Conservation (phyloP, 2,888 invertebrate species). For the Spatulosminthurus flaviceps region DNA sequence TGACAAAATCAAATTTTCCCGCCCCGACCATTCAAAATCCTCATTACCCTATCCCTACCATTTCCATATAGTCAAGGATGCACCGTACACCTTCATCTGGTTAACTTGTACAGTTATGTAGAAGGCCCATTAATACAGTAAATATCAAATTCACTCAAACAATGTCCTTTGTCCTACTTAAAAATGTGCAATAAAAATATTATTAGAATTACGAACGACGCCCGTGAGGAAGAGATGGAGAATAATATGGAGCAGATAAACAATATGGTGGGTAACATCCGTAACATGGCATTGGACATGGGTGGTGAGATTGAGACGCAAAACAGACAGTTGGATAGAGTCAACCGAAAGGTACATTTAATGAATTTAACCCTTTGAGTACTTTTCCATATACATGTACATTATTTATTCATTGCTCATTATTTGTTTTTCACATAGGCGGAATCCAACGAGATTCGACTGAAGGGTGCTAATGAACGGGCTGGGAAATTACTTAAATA, state of each 20-base stretch:
- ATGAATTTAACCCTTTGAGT: background rate
- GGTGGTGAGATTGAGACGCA: slow-evolving; percentile 48
- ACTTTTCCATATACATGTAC: too few relatives aligned
- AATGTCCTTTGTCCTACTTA: too few relatives aligned
- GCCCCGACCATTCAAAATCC: too few relatives aligned
- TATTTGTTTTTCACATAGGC: slow-evolving; percentile 31
- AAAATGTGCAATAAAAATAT: too few relatives aligned
- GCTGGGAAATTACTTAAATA: slow-evolving; percentile 48
- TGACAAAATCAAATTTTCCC: too few relatives aligned
- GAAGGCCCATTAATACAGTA: too few relatives aligned
- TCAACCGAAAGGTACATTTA: slow-evolving; percentile 38
- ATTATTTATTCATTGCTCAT: too few relatives aligned
- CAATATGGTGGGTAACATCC: slow-evolving; percentile 45
- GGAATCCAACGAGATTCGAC: slow-evolving; percentile 45
- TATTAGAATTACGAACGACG: slow-evolving; percentile 50
- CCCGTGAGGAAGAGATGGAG: slow-evolving; percentile 48
- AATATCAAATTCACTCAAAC: too few relatives aligned
- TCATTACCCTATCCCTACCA: too few relatives aligned
- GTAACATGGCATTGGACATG: slow-evolving; percentile 50
- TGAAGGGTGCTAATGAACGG: slow-evolving; percentile 47
- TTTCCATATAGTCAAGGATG: too few relatives aligned
- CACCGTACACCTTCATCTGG: too few relatives aligned
- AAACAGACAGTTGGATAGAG: slow-evolving; percentile 47
- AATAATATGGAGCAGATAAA: slow-evolving; percentile 47
- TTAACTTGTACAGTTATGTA: too few relatives aligned